Evolutionary conservation across 2,113 vertebrate genomes (phyloP).

Genomic region (Holacanthus passer): DNA sequence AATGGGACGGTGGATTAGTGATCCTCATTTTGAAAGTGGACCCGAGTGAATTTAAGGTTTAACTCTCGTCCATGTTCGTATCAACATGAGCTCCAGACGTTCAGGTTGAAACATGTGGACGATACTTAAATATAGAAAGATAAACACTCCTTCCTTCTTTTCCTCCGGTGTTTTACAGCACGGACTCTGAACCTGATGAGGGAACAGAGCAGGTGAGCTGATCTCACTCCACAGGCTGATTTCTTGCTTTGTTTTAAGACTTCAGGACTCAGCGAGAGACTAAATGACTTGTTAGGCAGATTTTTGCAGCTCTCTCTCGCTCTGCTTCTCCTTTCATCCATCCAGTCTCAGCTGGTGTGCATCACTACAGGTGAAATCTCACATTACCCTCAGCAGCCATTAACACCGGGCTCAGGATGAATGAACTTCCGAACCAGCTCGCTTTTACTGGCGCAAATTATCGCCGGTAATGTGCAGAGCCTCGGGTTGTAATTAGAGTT

Average conservation of each 20-base stretch:
- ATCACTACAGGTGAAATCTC: constrained; percentile 60
- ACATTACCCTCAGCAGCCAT: constrained; percentile 56
- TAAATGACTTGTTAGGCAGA: constrained; percentile 7
- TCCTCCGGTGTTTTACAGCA: not conserved
- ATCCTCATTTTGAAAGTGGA: not conserved
- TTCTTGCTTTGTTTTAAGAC: not conserved
- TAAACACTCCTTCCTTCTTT: too few species aligned
- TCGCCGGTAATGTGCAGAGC: constrained; percentile 50
- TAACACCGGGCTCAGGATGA: constrained; percentile 46
- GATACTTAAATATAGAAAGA: too few species aligned
- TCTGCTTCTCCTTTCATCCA: constrained; percentile 1
- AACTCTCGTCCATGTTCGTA: too few species aligned
- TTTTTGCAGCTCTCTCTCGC: not conserved
- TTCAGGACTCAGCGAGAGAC: not conserved
- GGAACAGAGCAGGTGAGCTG: not conserved
- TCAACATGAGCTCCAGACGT: too few species aligned
- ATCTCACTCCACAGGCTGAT: not conserved
- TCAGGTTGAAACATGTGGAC: too few species aligned
- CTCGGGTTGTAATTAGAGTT: constrained; percentile 70
- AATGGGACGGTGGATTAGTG: not conserved
- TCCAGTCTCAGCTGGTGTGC: constrained; percentile 13
- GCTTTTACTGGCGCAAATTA: constrained; percentile 60
- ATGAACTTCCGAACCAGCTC: constrained; percentile 50
- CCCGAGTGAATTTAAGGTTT: not conserved
- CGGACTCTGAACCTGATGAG: too few species aligned